phyloP scores from a whole-genome alignment of 2,888 invertebrate genomes.

The Zeuzera pyrina region DNA sequence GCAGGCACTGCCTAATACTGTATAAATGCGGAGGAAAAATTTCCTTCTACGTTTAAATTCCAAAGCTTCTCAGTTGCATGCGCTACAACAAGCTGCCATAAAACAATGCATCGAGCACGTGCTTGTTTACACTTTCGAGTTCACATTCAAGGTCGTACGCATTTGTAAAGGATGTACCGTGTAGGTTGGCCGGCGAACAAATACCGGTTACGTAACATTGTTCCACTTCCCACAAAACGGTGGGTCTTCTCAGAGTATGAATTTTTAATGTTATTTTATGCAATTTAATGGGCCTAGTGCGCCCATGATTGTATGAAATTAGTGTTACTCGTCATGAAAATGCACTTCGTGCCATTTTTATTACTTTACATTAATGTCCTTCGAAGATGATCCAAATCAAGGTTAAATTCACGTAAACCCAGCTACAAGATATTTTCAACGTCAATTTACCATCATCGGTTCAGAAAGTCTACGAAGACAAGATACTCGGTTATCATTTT shows the following conservation, averaged over 20 bases:
- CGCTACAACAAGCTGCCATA: constrained; percentile 50
- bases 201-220: constrained; percentile 68
- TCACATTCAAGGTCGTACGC: constrained; percentile 71
- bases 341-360: neutral
- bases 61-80: too few species aligned
- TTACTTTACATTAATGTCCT: too few species aligned
- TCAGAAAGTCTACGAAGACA: too few species aligned
- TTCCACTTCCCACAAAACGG: constrained; percentile 64
- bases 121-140: constrained; percentile 70
- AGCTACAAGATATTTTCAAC: too few species aligned
- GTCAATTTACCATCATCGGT: too few species aligned
- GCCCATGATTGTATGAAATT: neutral
- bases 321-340: neutral
- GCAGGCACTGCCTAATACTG: too few species aligned
- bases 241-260: constrained; percentile 37
- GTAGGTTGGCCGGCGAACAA: constrained; percentile 65
- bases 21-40: too few species aligned
- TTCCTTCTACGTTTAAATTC: too few species aligned
- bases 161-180: constrained; percentile 70
- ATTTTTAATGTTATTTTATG: too few species aligned
- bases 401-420: too few species aligned
- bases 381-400: too few species aligned
- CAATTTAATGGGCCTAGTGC: neutral
- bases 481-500: too few species aligned
- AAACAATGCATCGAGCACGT: constrained; percentile 72